phyloP scores from a whole-genome alignment of 2,797 vertebrate species.

The Leucoraja ocellata region DNA sequence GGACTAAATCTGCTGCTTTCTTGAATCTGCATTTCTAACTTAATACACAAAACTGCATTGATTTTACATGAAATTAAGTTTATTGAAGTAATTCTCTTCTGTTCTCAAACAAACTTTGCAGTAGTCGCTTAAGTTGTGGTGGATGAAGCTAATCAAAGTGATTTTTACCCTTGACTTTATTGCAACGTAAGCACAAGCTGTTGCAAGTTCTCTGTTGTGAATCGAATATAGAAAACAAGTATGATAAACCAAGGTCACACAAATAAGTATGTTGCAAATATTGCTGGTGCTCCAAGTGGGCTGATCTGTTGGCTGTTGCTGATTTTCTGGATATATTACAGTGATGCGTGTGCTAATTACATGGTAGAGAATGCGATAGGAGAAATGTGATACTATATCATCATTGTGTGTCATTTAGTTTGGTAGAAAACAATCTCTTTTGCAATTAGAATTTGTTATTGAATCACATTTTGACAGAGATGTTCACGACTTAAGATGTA shows the following conservation, averaged over 20 bases:
- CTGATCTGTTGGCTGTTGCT: neutral
- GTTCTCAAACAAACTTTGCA: neutral
- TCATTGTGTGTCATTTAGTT: neutral
- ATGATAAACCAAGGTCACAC: neutral
- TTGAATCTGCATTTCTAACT: neutral
- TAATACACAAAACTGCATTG: neutral
- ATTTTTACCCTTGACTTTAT: neutral
- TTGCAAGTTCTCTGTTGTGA: neutral
- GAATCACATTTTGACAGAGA: neutral
- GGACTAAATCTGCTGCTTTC: neutral
- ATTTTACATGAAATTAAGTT: neutral
- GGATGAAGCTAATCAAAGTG: neutral
- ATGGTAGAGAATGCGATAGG: neutral
- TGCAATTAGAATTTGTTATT: neutral
- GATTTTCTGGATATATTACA: neutral
- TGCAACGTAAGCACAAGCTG: neutral
- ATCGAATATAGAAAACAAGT: neutral
- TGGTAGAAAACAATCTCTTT: neutral
- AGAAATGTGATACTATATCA: neutral
- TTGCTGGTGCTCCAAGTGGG: neutral
- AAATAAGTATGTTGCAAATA: neutral
- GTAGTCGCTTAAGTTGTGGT: neutral
- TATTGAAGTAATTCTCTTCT: neutral
- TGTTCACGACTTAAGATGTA: neutral
- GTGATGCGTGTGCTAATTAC: too few relatives aligned